Conservation (phyloP, 2,113 vertebrate species). For the Xiphophorus hellerii region DNA sequence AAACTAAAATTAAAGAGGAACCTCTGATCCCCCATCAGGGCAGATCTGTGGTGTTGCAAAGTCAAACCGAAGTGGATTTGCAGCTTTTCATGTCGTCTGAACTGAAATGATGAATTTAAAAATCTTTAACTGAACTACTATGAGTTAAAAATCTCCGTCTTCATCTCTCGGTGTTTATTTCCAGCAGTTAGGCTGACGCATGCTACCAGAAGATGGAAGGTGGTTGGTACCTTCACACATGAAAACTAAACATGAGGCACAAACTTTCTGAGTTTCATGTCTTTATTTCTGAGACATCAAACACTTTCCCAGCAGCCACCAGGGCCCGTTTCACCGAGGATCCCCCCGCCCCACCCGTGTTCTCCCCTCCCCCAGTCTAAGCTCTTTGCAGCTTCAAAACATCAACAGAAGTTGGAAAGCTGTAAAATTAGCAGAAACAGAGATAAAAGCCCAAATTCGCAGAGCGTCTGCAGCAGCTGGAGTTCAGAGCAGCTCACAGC, state of each 20-base stretch:
- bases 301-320: constrained; percentile 6
- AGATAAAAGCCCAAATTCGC: constrained; percentile 16
- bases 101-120: not conserved
- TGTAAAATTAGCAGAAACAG: constrained; percentile 5
- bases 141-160: not conserved
- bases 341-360: not conserved
- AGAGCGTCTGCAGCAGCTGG: not conserved
- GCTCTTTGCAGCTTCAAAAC: constrained; percentile 9
- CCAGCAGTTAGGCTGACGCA: not conserved
- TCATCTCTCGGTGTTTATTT: not conserved
- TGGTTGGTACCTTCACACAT: too few relatives aligned
- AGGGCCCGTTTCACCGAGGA: not conserved
- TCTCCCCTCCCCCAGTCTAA: not conserved
- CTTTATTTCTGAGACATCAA: constrained; percentile 9
- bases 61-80: not conserved
- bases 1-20: not conserved
- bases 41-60: not conserved
- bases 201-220: not conserved
- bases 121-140: not conserved
- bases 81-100: not conserved
- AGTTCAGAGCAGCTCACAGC: constrained; percentile 17
- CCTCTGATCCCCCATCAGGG: not conserved
- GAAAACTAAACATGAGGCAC: not conserved
- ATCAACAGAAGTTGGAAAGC: constrained; percentile 22
- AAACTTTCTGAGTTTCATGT: not conserved